Evolutionary conservation across 2,113 vertebrate genomes (phyloP).

Genomic region (Lepidothrix coronata): DNA sequence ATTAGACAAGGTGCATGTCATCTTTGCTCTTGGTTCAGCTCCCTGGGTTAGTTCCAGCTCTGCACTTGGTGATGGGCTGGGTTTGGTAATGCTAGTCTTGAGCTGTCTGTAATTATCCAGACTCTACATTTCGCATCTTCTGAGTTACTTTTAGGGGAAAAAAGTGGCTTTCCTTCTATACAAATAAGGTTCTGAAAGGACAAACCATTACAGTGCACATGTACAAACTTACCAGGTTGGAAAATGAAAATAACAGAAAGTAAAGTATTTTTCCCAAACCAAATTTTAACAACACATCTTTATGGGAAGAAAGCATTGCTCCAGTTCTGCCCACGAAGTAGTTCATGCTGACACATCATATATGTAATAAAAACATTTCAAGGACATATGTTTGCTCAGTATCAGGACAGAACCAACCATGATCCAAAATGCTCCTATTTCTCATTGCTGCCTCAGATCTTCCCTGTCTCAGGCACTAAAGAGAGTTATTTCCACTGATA

Average conservation of each 20-base stretch:
- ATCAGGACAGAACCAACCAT: not conserved
- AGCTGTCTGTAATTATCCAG: not conserved
- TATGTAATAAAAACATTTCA: not conserved
- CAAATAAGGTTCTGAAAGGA: not conserved
- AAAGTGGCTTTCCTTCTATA: not conserved
- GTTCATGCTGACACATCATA: not conserved
- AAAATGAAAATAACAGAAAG: not conserved
- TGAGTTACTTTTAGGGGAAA: not conserved
- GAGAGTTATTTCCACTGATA: not conserved
- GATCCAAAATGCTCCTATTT: not conserved
- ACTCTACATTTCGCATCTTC: not conserved
- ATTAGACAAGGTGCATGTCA: not conserved
- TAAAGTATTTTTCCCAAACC: not conserved
- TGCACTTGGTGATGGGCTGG: not conserved
- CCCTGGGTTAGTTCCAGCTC: not conserved
- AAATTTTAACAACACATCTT: not conserved
- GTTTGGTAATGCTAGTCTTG: not conserved
- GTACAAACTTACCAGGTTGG: not conserved
- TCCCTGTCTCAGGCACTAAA: not conserved
- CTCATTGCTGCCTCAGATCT: not conserved
- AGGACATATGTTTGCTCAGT: not conserved
- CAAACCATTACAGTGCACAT: not conserved
- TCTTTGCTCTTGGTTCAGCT: not conserved
- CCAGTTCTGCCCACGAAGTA: not conserved
- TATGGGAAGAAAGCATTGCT: not conserved